Evolutionary conservation across 2,113 vertebrate genomes (phyloP), one percentile per base, ranked within the genome.

Genomic region (Ginglymostoma cirratum): DNA sequence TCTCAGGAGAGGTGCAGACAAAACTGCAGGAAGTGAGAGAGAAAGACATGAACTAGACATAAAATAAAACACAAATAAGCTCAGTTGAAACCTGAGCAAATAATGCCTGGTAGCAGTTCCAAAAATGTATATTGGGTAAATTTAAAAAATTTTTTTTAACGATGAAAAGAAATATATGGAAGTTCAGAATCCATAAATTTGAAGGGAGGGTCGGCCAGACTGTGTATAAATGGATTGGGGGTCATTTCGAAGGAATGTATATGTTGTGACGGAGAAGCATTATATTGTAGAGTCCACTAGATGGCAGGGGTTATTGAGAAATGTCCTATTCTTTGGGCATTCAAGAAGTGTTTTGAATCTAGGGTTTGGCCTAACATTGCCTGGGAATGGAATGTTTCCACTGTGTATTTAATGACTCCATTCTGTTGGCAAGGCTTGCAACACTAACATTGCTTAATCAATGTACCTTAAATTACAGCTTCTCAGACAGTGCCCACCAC

Each of bases 371-470:
- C 42, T 30, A 12, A n/a, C 42, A 27, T 70, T 95, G 93, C 19
- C 89, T 95, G 93, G 93, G 93, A 95, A 95, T 69, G 67, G 67
- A 95, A 95, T 95, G 66, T 72, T 95, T 45, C 67, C 93, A 95
- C 93, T 72, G n/a, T 95, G 93, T 70, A 48, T 72, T 72, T 95
- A 72, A 70, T 70, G 93, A 69, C 42, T 72, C 66, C 66, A 72
- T 48, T 95, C 93, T 95, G 93, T 95, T 95, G 93, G 93, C 93
- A 95, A 30, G 12, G 21, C 27, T 70, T 69, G 24, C 93, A 72
- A 48, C 66, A 95, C 21, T 42, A 72, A 95, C 93, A 70, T 94
- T 48, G 67, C 93, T 95, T 95, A 42, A 72, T 95, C 93, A 95
- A 48, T 42, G 67, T 95, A 95, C 67, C 93, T 95, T 95, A 95